These are phyloP conservation scores for Pocillopora meandrina DNA, from an alignment of 92 coral and sea anemone genomes.

Conservation along the genomic window DNA sequence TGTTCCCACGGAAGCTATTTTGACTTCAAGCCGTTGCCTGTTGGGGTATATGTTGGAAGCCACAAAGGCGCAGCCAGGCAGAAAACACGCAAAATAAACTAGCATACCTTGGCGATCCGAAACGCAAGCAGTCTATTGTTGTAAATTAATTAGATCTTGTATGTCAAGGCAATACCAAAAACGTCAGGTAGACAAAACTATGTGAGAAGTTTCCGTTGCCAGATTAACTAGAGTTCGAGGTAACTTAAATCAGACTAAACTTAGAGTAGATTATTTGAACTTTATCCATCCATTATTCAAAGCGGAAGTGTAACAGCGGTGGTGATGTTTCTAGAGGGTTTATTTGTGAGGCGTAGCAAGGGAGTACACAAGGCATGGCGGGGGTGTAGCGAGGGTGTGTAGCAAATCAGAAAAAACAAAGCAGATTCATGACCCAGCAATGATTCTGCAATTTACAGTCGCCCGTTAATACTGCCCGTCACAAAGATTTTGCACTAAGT, in stretches of 20 bases:
- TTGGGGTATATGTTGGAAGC: slow-evolving; percentile 17
- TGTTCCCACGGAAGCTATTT: slow-evolving; percentile 29
- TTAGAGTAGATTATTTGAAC: neutral
- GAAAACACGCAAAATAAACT: slow-evolving; percentile 33
- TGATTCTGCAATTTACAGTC: too few relatives aligned
- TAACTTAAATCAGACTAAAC: neutral
- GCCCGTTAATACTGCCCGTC: too few relatives aligned
- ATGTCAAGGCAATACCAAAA: neutral
- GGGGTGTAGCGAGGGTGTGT: slow-evolving; percentile 13
- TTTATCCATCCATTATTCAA: neutral
- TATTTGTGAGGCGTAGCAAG: neutral
- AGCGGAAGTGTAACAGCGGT: neutral
- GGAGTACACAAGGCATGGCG: slow-evolving; percentile 9
- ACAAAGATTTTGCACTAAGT: too few relatives aligned
- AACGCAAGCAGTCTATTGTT: neutral
- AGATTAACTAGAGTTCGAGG: neutral
- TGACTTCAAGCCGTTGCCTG: neutral
- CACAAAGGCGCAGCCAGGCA: slow-evolving; percentile 43
- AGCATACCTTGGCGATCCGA: neutral
- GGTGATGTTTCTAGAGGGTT: neutral
- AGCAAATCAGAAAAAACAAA: neutral
- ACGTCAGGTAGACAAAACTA: neutral
- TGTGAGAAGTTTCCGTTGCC: neutral
- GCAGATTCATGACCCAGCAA: too few relatives aligned
- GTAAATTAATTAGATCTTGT: neutral